These are phyloP conservation scores for Mionectes olivaceus DNA, from an alignment of 2,797 vertebrate species.

Conservation along the genomic window DNA sequence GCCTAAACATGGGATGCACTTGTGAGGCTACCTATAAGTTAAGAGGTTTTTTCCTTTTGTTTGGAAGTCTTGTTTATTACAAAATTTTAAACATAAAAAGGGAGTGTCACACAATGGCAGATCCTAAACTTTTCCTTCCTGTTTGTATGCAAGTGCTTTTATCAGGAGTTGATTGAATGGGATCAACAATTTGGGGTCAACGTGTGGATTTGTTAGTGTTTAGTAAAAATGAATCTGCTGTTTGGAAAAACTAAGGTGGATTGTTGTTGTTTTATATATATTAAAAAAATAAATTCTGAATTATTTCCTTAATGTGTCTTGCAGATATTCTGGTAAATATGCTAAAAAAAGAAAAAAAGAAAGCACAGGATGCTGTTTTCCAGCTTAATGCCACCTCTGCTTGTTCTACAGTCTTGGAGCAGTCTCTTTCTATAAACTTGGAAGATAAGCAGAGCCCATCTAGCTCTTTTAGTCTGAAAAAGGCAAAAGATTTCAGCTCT, in stretches of 20 bases:
- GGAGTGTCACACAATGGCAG: not conserved
- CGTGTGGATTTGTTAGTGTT: not conserved
- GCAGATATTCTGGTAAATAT: conserved; percentile 90
- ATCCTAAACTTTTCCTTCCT: not conserved
- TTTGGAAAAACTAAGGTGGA: not conserved
- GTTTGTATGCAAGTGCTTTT: not conserved
- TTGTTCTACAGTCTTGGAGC: not conserved
- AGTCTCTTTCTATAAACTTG: not conserved
- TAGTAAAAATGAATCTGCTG: not conserved
- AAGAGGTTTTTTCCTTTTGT: not conserved
- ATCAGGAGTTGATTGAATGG: not conserved
- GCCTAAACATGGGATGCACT: not conserved
- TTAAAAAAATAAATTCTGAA: not conserved
- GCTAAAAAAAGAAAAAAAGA: conserved; percentile 91
- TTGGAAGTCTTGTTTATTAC: not conserved
- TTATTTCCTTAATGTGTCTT: conserved; percentile 75
- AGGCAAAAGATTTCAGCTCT: conserved; percentile 28
- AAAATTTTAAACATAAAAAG: not conserved
- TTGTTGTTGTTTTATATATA: not conserved
- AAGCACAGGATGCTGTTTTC: conserved; percentile 74
- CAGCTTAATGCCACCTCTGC: conserved; percentile 45
- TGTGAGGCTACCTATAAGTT: not conserved
- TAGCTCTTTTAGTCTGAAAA: not conserved
- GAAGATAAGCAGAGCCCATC: not conserved
- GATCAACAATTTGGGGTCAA: not conserved